Conservation (phyloP, 37 sponge, comb jelly and placozoan genomes). For the Halisarca cf. caerulea region DNA sequence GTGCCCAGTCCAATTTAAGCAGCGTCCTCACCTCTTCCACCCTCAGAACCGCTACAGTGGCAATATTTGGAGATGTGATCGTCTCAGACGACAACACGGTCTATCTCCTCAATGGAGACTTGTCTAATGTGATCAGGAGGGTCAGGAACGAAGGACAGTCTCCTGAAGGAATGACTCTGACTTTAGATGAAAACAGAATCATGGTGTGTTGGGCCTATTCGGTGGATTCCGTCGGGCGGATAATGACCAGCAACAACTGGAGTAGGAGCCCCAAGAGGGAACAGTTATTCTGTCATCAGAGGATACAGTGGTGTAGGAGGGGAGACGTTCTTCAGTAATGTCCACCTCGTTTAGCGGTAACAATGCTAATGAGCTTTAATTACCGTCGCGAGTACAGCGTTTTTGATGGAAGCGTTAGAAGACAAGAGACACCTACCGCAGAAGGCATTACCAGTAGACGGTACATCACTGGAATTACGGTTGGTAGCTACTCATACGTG, state of each 20-base stretch:
- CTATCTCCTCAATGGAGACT: not conserved
- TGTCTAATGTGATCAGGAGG: not conserved
- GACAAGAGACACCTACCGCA: not conserved
- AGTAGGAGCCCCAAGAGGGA: not conserved
- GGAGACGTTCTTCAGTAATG: conserved; percentile 5
- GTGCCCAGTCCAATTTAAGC: not conserved
- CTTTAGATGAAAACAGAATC: not conserved
- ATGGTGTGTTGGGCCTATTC: not conserved
- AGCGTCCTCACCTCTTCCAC: not conserved
- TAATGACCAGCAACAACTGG: too few species aligned
- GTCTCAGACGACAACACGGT: conserved; percentile 1
- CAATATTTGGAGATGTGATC: not conserved
- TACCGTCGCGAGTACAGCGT: not conserved
- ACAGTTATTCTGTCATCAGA: not conserved
- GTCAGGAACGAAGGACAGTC: not conserved
- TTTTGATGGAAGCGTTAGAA: not conserved
- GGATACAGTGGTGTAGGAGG: not conserved
- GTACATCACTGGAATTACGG: not conserved
- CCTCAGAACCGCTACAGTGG: not conserved
- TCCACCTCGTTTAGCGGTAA: not conserved
- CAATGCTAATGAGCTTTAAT: not conserved
- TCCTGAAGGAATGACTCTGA: not conserved
- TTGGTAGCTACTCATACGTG: not conserved
- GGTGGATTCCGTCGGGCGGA: too few species aligned
- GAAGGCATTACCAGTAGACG: not conserved